phyloP scores from a whole-genome alignment of 2,888 invertebrate genomes.

The Acanthosepion esculentum region DNA sequence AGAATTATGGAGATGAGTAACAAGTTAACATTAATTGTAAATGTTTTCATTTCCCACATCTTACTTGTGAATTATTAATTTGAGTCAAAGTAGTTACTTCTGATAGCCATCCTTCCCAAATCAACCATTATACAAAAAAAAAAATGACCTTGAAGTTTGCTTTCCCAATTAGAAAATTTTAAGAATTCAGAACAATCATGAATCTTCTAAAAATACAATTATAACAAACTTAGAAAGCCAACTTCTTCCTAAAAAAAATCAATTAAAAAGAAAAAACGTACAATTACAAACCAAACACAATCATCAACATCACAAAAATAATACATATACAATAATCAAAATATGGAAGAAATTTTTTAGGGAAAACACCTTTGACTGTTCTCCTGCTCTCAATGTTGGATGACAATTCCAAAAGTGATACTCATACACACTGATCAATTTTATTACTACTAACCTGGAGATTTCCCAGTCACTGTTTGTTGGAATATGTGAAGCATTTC shows the following conservation, averaged over 20 bases:
- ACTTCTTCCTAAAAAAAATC: too few species aligned
- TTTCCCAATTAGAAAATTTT: neutral
- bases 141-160: neutral
- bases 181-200: neutral
- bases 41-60: neutral
- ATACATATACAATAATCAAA: neutral
- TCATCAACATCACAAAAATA: neutral
- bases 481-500: slow-evolving; percentile 46
- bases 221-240: too few species aligned
- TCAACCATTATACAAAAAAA: neutral
- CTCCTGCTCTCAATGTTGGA: neutral
- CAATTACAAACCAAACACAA: neutral
- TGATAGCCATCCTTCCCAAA: neutral
- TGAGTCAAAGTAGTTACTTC: neutral
- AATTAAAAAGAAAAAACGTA: neutral
- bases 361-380: neutral
- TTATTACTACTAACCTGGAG: slow-evolving; percentile 39
- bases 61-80: neutral
- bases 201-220: neutral
- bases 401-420: neutral
- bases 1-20: neutral
- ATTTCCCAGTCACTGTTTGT: slow-evolving; percentile 24
- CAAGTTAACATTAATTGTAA: neutral
- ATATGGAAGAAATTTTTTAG: neutral
- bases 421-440: neutral